These are phyloP conservation scores for Vanessa atalanta DNA, from an alignment of 1,140 invertebrate genomes.

Conservation along the genomic window DNA sequence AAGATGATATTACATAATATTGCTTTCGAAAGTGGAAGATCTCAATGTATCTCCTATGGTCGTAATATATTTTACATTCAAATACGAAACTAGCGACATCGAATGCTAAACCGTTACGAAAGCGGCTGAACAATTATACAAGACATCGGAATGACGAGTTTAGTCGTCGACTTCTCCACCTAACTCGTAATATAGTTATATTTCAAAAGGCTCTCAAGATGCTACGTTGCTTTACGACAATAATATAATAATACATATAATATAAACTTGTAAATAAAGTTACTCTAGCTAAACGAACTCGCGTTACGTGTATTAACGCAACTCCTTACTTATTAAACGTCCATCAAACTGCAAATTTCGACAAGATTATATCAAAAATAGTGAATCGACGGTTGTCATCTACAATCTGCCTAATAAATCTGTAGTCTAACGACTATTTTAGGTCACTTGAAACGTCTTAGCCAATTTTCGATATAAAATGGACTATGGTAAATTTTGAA, in stretches of 20 bases:
- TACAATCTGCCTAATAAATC: conserved; percentile 75
- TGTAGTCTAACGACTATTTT: conserved; percentile 69
- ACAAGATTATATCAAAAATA: conserved; percentile 81
- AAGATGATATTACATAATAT: conserved; percentile 68
- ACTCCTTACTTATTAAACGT: conserved; percentile 62
- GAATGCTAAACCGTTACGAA: conserved; percentile 28
- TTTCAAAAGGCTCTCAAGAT: conserved; percentile 67
- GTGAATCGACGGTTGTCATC: conserved; percentile 70
- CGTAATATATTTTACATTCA: conserved; percentile 20
- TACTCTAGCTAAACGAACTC: conserved; percentile 73
- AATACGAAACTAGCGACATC: conserved; percentile 36
- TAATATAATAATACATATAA: conserved; percentile 57
- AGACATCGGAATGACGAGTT: conserved; percentile 51
- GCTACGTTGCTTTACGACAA: conserved; percentile 71
- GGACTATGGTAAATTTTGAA: conserved; percentile 69
- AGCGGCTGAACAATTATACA: conserved; percentile 12
- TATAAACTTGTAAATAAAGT: conserved; percentile 80
- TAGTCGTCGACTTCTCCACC: conserved; percentile 59
- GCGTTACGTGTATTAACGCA: conserved; percentile 59
- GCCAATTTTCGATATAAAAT: conserved; percentile 62
- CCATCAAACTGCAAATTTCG: conserved; percentile 77
- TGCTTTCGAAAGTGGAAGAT: conserved; percentile 64
- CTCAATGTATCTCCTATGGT: conserved; percentile 37
- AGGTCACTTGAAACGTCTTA: conserved; percentile 67
- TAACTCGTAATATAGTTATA: conserved; percentile 56